Percentiles rank a stretch among this genome's conserved stretches.
These are phyloP conservation scores for Serripes groenlandicus DNA, from an alignment of 2,888 invertebrate species.

Conservation along the genomic window DNA sequence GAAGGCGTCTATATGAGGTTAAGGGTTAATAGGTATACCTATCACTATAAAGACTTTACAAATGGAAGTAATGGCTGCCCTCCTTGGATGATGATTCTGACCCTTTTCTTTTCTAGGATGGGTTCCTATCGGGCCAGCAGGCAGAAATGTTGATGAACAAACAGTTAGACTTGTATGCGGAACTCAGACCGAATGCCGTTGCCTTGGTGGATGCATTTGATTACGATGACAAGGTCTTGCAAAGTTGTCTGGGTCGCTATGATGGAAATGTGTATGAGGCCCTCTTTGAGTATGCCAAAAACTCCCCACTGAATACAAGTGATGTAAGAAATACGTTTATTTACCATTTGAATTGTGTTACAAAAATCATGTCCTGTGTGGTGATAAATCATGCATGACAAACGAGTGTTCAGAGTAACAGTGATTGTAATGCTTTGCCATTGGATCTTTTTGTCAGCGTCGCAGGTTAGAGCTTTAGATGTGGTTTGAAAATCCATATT, in stretches of 20 bases:
- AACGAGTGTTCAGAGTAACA: background rate
- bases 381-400: background rate
- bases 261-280: constrained; percentile 87
- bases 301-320: constrained; percentile 86
- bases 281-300: constrained; percentile 86
- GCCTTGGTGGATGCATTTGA: constrained; percentile 97
- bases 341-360: background rate
- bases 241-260: constrained; percentile 85
- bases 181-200: constrained; percentile 94
- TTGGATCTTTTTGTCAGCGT: background rate
- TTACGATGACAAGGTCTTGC: constrained; percentile 85
- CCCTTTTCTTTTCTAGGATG: constrained; percentile 88
- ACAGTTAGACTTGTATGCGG: constrained; percentile 90
- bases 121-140: constrained; percentile 87
- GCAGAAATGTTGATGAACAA: constrained; percentile 89
- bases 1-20: too few relatives aligned
- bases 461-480: background rate
- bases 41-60: too few relatives aligned
- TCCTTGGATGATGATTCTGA: too few relatives aligned
- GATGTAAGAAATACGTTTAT: constrained; percentile 72
- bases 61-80: too few relatives aligned
- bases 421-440: background rate
- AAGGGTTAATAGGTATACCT: too few relatives aligned
- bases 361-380: too few relatives aligned
- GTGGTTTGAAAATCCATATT: too few relatives aligned